A percentile compares a stretch with the other conserved stretches of the same genome.
These are phyloP conservation scores for Lycophotia porphyrea DNA, from an alignment of 2,888 invertebrate species.

Conservation along the genomic window DNA sequence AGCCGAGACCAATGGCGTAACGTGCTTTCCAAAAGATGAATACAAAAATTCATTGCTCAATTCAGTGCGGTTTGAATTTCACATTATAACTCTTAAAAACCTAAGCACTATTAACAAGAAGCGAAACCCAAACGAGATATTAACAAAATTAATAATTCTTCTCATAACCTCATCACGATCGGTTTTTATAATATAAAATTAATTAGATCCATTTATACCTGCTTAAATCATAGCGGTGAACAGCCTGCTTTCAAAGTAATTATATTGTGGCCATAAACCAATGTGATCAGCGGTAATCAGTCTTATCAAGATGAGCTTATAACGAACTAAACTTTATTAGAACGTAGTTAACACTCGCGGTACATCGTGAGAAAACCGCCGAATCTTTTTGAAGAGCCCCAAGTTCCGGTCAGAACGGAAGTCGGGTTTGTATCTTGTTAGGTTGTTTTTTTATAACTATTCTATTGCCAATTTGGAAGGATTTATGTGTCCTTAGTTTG, in stretches of 20 bases:
- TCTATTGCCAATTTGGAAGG: constrained; percentile 59
- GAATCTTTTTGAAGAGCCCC: constrained; percentile 51
- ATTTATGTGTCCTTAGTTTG: constrained; percentile 64
- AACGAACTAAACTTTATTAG: constrained; percentile 61
- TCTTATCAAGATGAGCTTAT: constrained; percentile 73
- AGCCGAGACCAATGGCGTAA: no score
- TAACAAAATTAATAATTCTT: constrained; percentile 59
- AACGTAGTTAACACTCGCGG: constrained; percentile 53
- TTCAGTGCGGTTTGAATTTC: background rate
- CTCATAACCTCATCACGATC: constrained; percentile 62
- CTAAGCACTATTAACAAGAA: constrained; percentile 47
- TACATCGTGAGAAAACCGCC: constrained; percentile 61
- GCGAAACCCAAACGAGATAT: constrained; percentile 49
- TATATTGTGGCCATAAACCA: constrained; percentile 76
- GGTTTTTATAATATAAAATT: constrained; percentile 65
- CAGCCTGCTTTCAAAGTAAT: constrained; percentile 74
- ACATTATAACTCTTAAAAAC: constrained; percentile 4
- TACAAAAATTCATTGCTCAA: background rate
- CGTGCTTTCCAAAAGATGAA: background rate
- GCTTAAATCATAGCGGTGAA: constrained; percentile 57
- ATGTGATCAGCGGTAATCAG: constrained; percentile 76
- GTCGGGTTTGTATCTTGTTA: constrained; percentile 26
- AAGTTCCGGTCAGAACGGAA: constrained; percentile 63
- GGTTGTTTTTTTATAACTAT: constrained; percentile 38
- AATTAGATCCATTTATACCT: constrained; percentile 65